Base-by-base conservation (phyloP, 2,888 invertebrate species). In the Clunio marinus region DNA sequence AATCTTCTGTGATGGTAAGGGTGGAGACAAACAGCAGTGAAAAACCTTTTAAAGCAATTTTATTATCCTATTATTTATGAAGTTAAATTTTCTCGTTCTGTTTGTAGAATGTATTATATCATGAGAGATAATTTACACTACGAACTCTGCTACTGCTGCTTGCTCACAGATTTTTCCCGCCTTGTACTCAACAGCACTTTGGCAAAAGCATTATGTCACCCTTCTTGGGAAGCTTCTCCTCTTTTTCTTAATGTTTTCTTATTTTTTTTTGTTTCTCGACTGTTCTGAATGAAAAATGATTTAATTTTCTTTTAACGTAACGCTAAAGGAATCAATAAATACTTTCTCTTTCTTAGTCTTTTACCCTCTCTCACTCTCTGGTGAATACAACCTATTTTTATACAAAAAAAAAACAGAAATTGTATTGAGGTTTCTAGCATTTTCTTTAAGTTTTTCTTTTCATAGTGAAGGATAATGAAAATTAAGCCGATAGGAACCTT, bases 41-140 rank as follows among this genome's bases (percentile, higher is more conserved):
- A 45, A 15, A n/a, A 15, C 15, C 45, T 45, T 45, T 45, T n/a
- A 45, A 24, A 27, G 15, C 13, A 57, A n/a, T 57, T 57, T 57
- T 57, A 35, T 32, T 59, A 59, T 60, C 60, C 60, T 35, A 35
- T 60, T 60, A 60, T 60, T 60, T 60, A 60, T 60, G 41, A 22
- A 41, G 24, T 24, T 13, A 41, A 41, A 60, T 37, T 60, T 41
- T 15, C 32, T 5, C 22, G 32, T 20, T 32, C 7, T 59, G 24
- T 60, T 60, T 57, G 57, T 25, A 57, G n/a, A 57, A 57, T 22
- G 17, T 24, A 57, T 57, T 57, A 57, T n/a, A 24, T 24, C 24
- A 57, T 27, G 8, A 8, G 55, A 55, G 57, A 57, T 57, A 57
- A 57, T 57, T 57, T 57, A 13, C 57, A 24, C 57, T 57, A 20